Evolutionary conservation across 2,888 invertebrate species (phyloP).

Genomic region (Thecocarcelia acutangulata): DNA sequence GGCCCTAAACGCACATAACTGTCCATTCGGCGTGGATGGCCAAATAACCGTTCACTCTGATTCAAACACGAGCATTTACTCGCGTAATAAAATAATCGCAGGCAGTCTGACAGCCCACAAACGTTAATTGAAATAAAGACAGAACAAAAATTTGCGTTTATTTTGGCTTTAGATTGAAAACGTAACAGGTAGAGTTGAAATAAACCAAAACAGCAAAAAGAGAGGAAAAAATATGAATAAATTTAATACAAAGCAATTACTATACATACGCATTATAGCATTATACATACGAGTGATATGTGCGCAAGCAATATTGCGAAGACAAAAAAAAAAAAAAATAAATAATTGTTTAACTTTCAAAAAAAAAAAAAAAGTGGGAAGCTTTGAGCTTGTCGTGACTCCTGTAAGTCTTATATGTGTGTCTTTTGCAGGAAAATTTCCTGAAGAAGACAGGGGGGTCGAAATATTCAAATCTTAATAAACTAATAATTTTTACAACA

Average conservation of each 20-base stretch:
- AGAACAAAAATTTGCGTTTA: slow-evolving; percentile 13
- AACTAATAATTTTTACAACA: too few species aligned
- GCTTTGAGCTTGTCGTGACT: too few species aligned
- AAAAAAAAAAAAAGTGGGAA: too few species aligned
- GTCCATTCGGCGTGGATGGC: slow-evolving; percentile 59
- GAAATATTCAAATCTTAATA: too few species aligned
- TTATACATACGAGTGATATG: background rate
- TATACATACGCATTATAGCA: background rate
- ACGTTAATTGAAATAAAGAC: slow-evolving; percentile 60
- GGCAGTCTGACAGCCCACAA: slow-evolving; percentile 31
- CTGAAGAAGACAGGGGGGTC: too few species aligned
- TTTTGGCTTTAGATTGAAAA: slow-evolving; percentile 17
- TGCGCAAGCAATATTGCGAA: too few species aligned
- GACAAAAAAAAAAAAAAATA: too few species aligned
- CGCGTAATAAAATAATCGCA: slow-evolving; percentile 30
- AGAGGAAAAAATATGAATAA: background rate
- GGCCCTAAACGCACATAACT: slow-evolving; percentile 59
- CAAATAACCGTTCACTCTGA: slow-evolving; percentile 57
- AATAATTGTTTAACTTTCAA: too few species aligned
- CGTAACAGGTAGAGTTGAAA: slow-evolving; percentile 42
- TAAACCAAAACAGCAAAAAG: background rate
- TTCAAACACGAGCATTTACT: slow-evolving; percentile 6
- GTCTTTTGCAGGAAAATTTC: too few species aligned
- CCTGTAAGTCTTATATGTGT: too few species aligned
- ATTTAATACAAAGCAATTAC: slow-evolving; percentile 5